A percentile compares a stretch with the other conserved stretches of the same genome.
Evolutionary conservation across 2,797 vertebrate species (phyloP).

Genomic region (Melanotaenia maccullochi): DNA sequence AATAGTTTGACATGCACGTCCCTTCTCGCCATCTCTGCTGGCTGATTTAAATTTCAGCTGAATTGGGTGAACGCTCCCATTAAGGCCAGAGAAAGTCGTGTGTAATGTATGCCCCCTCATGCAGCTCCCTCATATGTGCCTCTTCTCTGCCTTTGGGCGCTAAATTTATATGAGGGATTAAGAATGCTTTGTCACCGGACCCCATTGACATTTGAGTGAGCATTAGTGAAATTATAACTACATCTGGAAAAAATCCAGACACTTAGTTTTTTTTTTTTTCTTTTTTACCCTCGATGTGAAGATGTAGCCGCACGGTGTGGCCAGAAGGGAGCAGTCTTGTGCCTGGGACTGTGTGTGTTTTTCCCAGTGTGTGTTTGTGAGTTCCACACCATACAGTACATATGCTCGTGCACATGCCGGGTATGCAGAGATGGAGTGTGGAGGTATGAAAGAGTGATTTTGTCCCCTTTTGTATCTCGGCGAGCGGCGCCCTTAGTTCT

Average conservation of each 20-base stretch:
- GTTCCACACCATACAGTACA: constrained; percentile 38
- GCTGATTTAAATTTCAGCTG: constrained; percentile 67
- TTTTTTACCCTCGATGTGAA: constrained; percentile 19
- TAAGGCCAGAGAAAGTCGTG: constrained; percentile 55
- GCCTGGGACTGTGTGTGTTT: constrained; percentile 51
- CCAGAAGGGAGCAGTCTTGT: constrained; percentile 77
- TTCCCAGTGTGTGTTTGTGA: constrained; percentile 28
- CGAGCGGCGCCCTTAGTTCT: constrained; percentile 76
- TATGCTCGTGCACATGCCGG: constrained; percentile 32
- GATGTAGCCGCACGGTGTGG: constrained; percentile 41
- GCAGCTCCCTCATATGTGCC: constrained; percentile 48
- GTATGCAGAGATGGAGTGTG: constrained; percentile 65
- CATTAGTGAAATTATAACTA: constrained; percentile 78
- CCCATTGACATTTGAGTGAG: constrained; percentile 79
- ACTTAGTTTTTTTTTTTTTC: not conserved
- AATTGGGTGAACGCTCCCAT: constrained; percentile 59
- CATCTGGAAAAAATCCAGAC: constrained; percentile 71
- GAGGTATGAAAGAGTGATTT: constrained; percentile 71
- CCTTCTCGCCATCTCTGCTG: constrained; percentile 13
- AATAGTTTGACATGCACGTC: constrained; percentile 55
- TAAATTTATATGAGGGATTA: constrained; percentile 72
- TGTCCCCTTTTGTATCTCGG: constrained; percentile 69
- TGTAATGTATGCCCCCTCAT: constrained; percentile 75
- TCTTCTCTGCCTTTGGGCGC: constrained; percentile 51
- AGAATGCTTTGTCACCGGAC: constrained; percentile 66